These are phyloP conservation scores for Eleginops maclovinus DNA, from an alignment of 2,113 vertebrate species.

Conservation along the genomic window DNA sequence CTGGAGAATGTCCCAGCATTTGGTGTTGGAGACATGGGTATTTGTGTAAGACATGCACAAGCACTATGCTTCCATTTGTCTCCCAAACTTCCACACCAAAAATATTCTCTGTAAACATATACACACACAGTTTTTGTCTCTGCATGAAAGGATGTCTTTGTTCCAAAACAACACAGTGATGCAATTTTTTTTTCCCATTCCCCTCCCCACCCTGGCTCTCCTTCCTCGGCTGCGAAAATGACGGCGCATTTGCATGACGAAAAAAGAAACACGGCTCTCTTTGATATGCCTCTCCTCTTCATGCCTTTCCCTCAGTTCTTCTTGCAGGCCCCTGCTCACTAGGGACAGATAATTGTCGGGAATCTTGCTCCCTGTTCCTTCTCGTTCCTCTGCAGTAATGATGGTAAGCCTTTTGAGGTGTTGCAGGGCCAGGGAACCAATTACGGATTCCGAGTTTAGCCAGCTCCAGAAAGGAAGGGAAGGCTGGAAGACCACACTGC, in stretches of 20 bases:
- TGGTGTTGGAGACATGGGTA: background rate
- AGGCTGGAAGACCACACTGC: conserved; percentile 41
- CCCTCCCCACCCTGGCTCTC: conserved; percentile 8
- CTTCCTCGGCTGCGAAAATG: conserved; percentile 43
- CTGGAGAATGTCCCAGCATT: background rate
- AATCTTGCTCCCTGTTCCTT: conserved; percentile 61
- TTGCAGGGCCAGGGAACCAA: conserved; percentile 65
- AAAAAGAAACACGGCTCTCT: conserved; percentile 51
- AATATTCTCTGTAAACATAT: conserved; percentile 41
- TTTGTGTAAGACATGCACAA: background rate
- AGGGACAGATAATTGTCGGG: conserved; percentile 73
- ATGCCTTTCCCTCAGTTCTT: conserved; percentile 50
- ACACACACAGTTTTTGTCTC: conserved; percentile 53
- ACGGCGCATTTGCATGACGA: conserved; percentile 59
- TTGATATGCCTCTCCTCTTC: conserved; percentile 65
- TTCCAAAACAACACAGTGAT: conserved; percentile 47
- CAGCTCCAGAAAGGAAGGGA: conserved; percentile 24
- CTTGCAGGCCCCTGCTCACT: conserved; percentile 43
- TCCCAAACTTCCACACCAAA: conserved; percentile 13
- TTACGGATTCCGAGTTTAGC: conserved; percentile 58
- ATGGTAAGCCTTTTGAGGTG: conserved; percentile 72
- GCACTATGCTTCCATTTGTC: conserved; percentile 3
- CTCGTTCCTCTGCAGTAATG: conserved; percentile 64
- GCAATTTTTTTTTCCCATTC: conserved; percentile 6
- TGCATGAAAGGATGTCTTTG: conserved; percentile 47